Conservation (phyloP, 1,140 invertebrate species). For the Heliconius nattereri region DNA sequence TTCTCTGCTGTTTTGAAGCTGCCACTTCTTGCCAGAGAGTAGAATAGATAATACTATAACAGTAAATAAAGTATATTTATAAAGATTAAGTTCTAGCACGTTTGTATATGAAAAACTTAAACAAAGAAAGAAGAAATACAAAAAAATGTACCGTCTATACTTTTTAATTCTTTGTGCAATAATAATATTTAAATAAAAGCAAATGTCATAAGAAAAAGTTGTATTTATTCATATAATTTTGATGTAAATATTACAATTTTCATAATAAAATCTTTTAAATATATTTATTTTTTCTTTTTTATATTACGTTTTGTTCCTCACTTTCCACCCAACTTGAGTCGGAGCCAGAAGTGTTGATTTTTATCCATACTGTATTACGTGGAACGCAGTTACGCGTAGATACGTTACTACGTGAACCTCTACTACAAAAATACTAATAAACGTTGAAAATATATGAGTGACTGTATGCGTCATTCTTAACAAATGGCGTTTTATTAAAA, state of each 20-base stretch:
- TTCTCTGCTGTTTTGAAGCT: not conserved
- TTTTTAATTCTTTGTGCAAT: conserved; percentile 25
- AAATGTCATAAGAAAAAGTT: conserved; percentile 39
- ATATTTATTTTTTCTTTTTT: conserved; percentile 24
- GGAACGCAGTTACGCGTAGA: too few relatives aligned
- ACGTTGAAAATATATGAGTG: too few relatives aligned
- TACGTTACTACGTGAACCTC: too few relatives aligned
- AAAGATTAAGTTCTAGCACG: not conserved
- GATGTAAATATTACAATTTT: conserved; percentile 62
- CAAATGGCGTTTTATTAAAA: too few relatives aligned
- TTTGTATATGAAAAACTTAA: too few relatives aligned
- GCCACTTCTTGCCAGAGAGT: conserved; percentile 1
- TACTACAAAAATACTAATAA: too few relatives aligned
- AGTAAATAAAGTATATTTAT: not conserved
- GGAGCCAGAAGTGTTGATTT: too few relatives aligned
- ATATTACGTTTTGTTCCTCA: too few relatives aligned
- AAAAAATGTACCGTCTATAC: not conserved
- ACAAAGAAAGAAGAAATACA: too few relatives aligned
- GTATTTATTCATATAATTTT: conserved; percentile 45
- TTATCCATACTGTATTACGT: too few relatives aligned
- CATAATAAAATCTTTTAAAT: conserved; percentile 48
- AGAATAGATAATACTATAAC: not conserved
- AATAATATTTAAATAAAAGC: not conserved
- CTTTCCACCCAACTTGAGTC: too few relatives aligned
- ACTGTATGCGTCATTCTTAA: too few relatives aligned